Conservation (phyloP, 2,113 vertebrate species). For the Halcyon malimbica region DNA sequence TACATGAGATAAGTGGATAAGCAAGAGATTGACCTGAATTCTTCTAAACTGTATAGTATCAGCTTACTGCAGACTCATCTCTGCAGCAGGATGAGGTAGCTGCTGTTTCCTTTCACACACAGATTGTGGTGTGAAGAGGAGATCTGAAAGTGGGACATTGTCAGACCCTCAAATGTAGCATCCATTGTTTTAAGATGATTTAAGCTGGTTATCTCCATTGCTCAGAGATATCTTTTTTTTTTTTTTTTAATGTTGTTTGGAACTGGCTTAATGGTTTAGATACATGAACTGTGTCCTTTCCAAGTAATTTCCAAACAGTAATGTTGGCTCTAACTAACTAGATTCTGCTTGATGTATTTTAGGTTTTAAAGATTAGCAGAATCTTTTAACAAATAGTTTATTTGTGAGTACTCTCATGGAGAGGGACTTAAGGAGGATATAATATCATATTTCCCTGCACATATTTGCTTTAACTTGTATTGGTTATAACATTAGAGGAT, state of each 20-base stretch:
- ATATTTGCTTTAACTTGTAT: not conserved
- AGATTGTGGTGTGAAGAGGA: not conserved
- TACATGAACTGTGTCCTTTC: not conserved
- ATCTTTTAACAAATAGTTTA: not conserved
- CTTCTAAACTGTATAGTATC: not conserved
- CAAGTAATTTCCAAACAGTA: not conserved
- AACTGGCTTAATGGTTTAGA: not conserved
- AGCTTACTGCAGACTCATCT: not conserved
- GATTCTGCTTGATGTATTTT: not conserved
- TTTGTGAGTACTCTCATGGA: not conserved
- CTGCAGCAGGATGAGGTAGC: not conserved
- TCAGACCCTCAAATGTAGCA: not conserved
- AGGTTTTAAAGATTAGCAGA: not conserved
- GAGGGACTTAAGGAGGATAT: not conserved
- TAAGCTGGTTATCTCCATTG: not conserved
- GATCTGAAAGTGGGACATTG: not conserved
- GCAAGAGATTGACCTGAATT: not conserved
- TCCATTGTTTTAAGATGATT: not conserved
- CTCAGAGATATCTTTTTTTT: not conserved
- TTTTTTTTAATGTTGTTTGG: not conserved
- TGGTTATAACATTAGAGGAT: not conserved
- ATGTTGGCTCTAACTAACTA: not conserved
- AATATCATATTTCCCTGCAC: not conserved
- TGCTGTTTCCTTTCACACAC: not conserved
- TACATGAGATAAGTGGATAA: not conserved